Percentiles rank a stretch among this genome's conserved stretches.
Evolutionary conservation across 2,888 invertebrate genomes (phyloP).

Genomic region (Orthonevra nobilis): DNA sequence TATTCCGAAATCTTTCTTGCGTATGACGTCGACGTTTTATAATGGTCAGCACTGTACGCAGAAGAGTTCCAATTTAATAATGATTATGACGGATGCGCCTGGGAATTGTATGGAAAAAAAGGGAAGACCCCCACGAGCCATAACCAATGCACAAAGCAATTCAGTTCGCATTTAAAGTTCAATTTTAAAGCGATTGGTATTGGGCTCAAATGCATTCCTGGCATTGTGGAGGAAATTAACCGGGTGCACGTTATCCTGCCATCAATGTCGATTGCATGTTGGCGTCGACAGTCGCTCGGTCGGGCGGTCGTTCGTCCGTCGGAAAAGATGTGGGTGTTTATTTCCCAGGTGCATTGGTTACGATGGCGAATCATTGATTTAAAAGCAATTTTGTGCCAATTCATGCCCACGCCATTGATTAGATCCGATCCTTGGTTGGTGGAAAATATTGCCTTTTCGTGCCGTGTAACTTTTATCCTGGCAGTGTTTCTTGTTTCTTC

Average conservation of each 20-base stretch:
- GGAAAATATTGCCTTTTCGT: constrained; percentile 12
- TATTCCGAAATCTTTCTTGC: neutral
- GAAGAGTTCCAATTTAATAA: neutral
- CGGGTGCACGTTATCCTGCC: constrained; percentile 40
- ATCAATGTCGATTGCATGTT: constrained; percentile 50
- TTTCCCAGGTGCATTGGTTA: constrained; percentile 52
- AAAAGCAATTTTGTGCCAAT: constrained; percentile 72
- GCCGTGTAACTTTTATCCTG: neutral
- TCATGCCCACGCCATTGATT: constrained; percentile 70
- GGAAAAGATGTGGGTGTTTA: no score
- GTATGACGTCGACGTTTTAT: neutral
- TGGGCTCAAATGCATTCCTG: neutral
- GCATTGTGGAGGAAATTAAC: neutral
- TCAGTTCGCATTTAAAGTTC: constrained; percentile 26
- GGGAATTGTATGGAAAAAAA: neutral
- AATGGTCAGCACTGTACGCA: neutral
- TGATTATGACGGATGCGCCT: neutral
- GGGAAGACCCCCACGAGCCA: no score
- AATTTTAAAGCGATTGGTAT: constrained; percentile 33
- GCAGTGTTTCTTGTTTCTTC: neutral
- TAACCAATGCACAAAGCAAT: constrained; percentile 7
- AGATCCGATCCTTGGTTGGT: constrained; percentile 53
- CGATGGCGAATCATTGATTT: constrained; percentile 69
- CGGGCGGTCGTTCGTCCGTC: no score
- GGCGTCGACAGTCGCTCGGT: no score